phyloP scores from a whole-genome alignment of 2,113 vertebrate genomes.

The Charadrius vociferus region DNA sequence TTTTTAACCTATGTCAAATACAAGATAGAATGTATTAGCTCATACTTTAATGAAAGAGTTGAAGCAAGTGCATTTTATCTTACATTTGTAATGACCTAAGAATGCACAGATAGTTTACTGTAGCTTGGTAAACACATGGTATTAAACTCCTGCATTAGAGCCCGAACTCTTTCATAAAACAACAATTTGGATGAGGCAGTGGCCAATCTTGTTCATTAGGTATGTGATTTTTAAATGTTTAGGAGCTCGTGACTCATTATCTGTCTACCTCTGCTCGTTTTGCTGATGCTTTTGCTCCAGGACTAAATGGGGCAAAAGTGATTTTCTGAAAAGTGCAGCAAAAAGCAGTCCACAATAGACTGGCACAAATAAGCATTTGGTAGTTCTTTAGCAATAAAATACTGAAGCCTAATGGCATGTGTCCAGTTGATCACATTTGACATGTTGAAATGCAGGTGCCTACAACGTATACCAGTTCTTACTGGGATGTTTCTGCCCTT shows the following conservation, averaged over 20 bases:
- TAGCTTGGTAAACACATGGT: conserved; percentile 43
- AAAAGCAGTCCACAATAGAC: not conserved
- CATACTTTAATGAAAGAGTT: conserved; percentile 59
- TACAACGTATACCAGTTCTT: not conserved
- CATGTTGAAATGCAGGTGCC: not conserved
- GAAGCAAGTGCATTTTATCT: conserved; percentile 56
- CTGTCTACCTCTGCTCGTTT: not conserved
- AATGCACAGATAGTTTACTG: conserved; percentile 39
- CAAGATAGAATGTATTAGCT: conserved; percentile 43
- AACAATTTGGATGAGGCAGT: conserved; percentile 55
- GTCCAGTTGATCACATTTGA: not conserved
- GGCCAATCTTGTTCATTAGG: conserved; percentile 20
- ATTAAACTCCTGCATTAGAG: not conserved
- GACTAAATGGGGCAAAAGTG: not conserved
- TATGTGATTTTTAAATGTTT: conserved; percentile 28
- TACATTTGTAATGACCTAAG: conserved; percentile 48
- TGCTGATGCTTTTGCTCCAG: conserved; percentile 14
- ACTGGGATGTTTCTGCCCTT: not conserved
- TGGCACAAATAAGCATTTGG: not conserved
- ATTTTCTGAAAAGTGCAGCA: not conserved
- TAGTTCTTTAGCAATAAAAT: not conserved
- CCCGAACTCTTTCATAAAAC: conserved; percentile 25
- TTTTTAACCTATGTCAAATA: conserved; percentile 45
- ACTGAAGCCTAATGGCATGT: not conserved
- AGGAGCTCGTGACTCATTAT: not conserved